phyloP scores from a whole-genome alignment of 2,888 invertebrate genomes.

The Philaethria dido region DNA sequence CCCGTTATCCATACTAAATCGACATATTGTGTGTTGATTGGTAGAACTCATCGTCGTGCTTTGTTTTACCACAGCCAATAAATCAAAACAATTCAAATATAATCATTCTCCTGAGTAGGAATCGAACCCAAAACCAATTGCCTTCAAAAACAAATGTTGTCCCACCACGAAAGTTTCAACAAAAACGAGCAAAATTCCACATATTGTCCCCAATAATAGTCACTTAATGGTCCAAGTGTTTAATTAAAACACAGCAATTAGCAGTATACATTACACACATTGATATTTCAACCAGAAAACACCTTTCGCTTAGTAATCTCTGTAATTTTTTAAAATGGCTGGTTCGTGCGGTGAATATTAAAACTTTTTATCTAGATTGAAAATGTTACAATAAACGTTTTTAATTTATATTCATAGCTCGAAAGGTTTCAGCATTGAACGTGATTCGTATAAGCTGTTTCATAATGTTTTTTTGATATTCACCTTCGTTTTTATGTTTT shows the following conservation, averaged over 20 bases:
- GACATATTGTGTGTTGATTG: no score
- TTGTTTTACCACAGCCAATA: no score
- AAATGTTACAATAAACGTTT: conserved; percentile 27
- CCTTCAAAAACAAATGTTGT: no score
- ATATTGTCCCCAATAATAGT: background rate
- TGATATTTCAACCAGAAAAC: conserved; percentile 16
- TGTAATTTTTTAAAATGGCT: conserved; percentile 22
- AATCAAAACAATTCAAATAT: no score
- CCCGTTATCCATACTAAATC: no score
- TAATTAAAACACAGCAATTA: conserved; percentile 10
- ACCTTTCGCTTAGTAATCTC: conserved; percentile 25
- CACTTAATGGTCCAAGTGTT: background rate
- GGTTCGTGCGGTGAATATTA: conserved; percentile 24
- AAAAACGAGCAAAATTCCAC: background rate
- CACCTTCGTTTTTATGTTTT: background rate
- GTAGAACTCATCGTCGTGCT: no score
- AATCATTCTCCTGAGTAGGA: no score
- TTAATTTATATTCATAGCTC: conserved; percentile 28
- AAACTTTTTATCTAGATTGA: conserved; percentile 29
- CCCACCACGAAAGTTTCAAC: no score
- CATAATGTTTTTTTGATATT: conserved; percentile 4
- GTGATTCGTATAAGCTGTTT: conserved; percentile 19
- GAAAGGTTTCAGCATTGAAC: conserved; percentile 22
- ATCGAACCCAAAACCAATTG: no score
- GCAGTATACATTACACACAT: conserved; percentile 7